Evolutionary conservation across 2,113 vertebrate genomes (phyloP).

Genomic region (Gymnocephalus cernua): DNA sequence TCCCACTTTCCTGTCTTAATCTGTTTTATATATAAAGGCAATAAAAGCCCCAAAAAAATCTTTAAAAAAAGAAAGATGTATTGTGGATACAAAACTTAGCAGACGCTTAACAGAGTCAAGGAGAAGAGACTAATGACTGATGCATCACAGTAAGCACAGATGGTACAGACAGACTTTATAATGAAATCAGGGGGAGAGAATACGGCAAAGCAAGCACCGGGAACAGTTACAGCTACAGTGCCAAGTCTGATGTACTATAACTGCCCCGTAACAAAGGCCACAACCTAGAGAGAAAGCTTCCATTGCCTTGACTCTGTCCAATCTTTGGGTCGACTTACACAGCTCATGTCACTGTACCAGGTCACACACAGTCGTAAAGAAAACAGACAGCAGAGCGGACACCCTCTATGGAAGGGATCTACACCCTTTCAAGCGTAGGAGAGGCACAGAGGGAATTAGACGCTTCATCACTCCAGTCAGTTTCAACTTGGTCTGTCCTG

Average conservation of each 20-base stretch:
- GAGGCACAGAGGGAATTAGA: slow-evolving; percentile 45
- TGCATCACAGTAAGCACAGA: slow-evolving; percentile 56
- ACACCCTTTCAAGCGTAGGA: background rate
- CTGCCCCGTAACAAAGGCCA: slow-evolving; percentile 10
- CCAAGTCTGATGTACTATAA: slow-evolving; percentile 11
- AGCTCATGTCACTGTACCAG: slow-evolving; percentile 18
- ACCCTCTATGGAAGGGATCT: slow-evolving; percentile 28
- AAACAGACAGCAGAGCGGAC: slow-evolving; percentile 43
- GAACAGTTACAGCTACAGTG: slow-evolving; percentile 13
- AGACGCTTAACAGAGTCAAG: slow-evolving; percentile 46
- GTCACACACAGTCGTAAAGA: slow-evolving; percentile 43
- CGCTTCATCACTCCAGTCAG: slow-evolving; percentile 39
- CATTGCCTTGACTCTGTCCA: slow-evolving; percentile 8
- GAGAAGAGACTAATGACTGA: slow-evolving; percentile 55
- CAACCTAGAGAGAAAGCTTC: slow-evolving; percentile 28
- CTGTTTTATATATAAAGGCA: too few species aligned
- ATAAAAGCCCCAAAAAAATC: too few species aligned
- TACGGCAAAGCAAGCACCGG: slow-evolving; percentile 33
- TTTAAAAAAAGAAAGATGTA: too few species aligned
- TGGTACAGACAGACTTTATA: slow-evolving; percentile 41
- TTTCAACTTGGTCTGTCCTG: slow-evolving; percentile 42
- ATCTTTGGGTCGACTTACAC: slow-evolving; percentile 7
- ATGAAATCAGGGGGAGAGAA: slow-evolving; percentile 25
- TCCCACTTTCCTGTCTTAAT: too few species aligned
- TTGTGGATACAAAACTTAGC: slow-evolving; percentile 24